A percentile compares a stretch with the other conserved stretches of the same genome.
Conservation (phyloP, 92 coral and sea anemone species). For the Siderastrea siderea region DNA sequence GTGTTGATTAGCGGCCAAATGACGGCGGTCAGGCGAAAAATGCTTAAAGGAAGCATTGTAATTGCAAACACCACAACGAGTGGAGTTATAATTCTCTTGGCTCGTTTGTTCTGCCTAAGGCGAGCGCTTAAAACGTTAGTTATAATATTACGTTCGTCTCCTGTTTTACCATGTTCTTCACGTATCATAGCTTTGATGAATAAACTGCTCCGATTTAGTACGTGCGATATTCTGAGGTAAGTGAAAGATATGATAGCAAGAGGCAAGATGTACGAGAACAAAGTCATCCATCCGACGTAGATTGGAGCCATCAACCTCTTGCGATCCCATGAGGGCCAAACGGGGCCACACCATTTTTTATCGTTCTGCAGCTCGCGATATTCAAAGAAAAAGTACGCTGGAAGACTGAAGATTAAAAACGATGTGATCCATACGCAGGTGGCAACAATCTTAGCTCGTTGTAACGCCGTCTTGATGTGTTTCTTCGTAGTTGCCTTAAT, state of each 20-base stretch:
- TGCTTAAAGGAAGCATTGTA: conserved; percentile 29
- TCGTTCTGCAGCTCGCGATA: neutral
- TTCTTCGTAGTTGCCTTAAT: neutral
- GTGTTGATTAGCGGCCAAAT: neutral
- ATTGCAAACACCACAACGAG: conserved; percentile 30
- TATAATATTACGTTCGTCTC: neutral
- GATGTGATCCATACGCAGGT: conserved; percentile 18
- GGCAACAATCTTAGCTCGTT: neutral
- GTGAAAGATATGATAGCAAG: conserved; percentile 23
- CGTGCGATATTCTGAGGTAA: neutral
- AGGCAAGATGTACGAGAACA: conserved; percentile 17
- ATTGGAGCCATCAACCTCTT: neutral
- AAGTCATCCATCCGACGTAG: neutral
- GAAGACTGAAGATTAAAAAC: conserved; percentile 19
- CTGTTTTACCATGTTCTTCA: neutral
- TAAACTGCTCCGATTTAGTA: neutral
- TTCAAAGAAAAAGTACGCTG: conserved; percentile 15
- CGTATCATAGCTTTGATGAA: neutral
- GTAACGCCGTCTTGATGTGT: neutral
- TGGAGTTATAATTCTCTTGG: conserved; percentile 30
- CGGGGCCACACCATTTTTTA: conserved; percentile 5
- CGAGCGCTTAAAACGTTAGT: neutral
- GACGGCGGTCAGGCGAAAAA: neutral
- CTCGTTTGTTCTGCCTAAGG: conserved; percentile 29
- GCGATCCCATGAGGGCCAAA: neutral